phyloP scores from a whole-genome alignment of 2,113 vertebrate species.

The Ictalurus furcatus region DNA sequence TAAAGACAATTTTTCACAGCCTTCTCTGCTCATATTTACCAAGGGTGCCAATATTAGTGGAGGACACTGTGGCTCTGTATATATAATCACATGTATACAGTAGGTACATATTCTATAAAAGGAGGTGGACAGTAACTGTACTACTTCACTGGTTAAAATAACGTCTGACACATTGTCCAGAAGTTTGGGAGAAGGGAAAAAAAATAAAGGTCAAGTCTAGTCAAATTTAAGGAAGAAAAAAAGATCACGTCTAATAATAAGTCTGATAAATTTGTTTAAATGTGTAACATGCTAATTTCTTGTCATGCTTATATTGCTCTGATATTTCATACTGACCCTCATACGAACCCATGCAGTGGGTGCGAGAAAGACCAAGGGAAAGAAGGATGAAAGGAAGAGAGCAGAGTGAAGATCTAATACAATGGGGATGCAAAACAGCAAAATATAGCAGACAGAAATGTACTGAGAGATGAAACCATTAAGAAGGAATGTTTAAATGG shows the following conservation, averaged over 20 bases:
- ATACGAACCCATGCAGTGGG: neutral
- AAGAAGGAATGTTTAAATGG: neutral
- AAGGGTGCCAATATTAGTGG: too few relatives aligned
- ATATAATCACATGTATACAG: slow-evolving; percentile 34
- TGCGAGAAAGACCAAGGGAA: slow-evolving; percentile 1
- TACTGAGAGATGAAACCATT: neutral
- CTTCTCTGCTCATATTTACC: too few relatives aligned
- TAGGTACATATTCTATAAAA: slow-evolving; percentile 40
- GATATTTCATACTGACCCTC: slow-evolving; percentile 24
- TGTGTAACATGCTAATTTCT: slow-evolving; percentile 51
- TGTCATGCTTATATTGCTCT: slow-evolving; percentile 8
- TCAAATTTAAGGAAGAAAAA: neutral
- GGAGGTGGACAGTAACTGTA: slow-evolving; percentile 47
- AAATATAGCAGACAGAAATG: neutral
- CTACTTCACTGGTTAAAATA: slow-evolving; percentile 42
- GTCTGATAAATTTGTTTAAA: slow-evolving; percentile 21
- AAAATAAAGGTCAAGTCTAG: slow-evolving; percentile 41
- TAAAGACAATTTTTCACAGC: too few relatives aligned
- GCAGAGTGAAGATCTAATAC: neutral
- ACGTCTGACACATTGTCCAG: slow-evolving; percentile 52
- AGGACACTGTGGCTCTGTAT: slow-evolving; percentile 41
- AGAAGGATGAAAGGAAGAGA: neutral
- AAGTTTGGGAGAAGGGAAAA: slow-evolving; percentile 48
- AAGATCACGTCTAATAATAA: slow-evolving; percentile 7
- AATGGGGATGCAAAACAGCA: neutral